A percentile compares a stretch with the other conserved stretches of the same genome.
Evolutionary conservation across 2,113 vertebrate species (phyloP).

Genomic region (Leptocoma aspasia): DNA sequence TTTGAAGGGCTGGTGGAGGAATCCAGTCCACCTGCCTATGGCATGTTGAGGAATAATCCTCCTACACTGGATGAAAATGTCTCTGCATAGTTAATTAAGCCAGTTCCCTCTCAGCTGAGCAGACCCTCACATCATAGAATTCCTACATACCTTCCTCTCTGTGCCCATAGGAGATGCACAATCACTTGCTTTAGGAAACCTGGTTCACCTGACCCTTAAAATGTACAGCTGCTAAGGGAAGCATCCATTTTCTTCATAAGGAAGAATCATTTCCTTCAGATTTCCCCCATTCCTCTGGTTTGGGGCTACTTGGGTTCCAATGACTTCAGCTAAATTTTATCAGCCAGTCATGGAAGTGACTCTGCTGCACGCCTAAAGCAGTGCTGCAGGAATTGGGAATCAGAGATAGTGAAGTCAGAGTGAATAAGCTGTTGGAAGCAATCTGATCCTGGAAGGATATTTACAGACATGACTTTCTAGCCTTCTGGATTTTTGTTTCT

Average conservation of each 20-base stretch:
- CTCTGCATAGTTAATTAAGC: neutral
- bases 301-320: neutral
- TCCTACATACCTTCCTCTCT: neutral
- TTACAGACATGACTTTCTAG: neutral
- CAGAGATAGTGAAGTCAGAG: neutral
- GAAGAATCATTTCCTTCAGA: neutral
- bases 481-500: neutral
- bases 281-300: neutral
- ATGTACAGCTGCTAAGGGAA: neutral
- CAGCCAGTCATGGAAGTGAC: neutral
- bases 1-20: neutral
- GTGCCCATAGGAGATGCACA: neutral
- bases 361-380: neutral
- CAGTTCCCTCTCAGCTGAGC: neutral
- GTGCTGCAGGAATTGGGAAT: neutral
- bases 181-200: neutral
- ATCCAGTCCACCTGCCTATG: neutral
- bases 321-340: neutral
- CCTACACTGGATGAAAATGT: neutral
- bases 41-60: neutral
- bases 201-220: neutral
- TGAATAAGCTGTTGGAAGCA: neutral
- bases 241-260: no score
- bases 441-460: neutral
- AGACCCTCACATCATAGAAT: rapidly evolving